Base-by-base conservation (phyloP, 2,113 vertebrate genomes). In the Macquaria ambigua region DNA sequence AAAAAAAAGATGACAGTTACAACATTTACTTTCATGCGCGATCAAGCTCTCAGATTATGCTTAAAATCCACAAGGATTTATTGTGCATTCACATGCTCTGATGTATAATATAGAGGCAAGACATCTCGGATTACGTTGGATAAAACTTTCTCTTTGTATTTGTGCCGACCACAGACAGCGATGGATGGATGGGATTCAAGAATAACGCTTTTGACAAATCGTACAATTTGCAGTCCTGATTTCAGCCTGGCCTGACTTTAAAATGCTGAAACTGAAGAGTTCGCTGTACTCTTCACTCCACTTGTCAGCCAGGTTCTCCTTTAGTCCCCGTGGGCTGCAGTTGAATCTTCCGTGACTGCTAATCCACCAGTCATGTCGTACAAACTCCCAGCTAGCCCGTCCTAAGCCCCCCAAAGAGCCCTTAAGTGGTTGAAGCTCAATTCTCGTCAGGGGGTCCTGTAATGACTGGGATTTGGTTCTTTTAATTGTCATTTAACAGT, bases 401-500 rank as follows among this genome's bases (percentile, higher is more conserved):
- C 76, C 87, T 90, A 91, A 92, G 86, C 87, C 85, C 81, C 87
- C 85, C 37, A 77, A 93, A 92, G 81, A 93, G 84, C 81, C 15
- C 80, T 90, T 92, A 93, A 92, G 92, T 92, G 89, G 89, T 89
- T 81, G 83, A 82, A 91, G 87, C 89, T 89, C 71, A 77, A 15
- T 78, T 86, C 92, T 84, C 87, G 4, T 79, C 88, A 76, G 93
- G 92, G 88, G 85, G 88, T 91, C 87, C 79, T 58, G 82, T 93
- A 91, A 93, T 92, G 79, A 93, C 88, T 46, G 68, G 90, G 93
- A 92, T 94, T 94, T 90, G 78, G 43, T 71, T 86, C 52, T 81
- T 91, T 70, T 92, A 92, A 94, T 93, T 91, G 93, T 93, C 86
- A 84, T 92, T 91, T 87, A 85, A 82, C 82, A 84, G 82, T 56